phyloP scores from a whole-genome alignment of 2,888 invertebrate species.

The Pseudeuparius sepicola region DNA sequence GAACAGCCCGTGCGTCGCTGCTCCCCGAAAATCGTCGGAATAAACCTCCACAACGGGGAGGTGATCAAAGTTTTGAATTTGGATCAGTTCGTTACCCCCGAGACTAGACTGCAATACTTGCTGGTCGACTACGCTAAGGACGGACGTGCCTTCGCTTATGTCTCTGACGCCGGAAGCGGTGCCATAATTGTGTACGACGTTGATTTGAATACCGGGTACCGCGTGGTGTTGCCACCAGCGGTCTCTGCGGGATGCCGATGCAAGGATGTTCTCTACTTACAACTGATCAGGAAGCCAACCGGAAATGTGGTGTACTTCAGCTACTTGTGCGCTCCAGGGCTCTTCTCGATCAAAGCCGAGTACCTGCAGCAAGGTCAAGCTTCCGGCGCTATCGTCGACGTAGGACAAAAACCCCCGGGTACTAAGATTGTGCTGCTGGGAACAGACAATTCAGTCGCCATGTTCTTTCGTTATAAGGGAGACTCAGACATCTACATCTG shows the following conservation, averaged over 20 bases:
- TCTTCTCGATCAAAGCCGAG: slow-evolving; percentile 48
- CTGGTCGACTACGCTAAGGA: slow-evolving; percentile 47
- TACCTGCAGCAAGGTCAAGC: slow-evolving; percentile 45
- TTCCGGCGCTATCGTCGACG: slow-evolving; percentile 46
- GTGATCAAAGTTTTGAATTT: slow-evolving; percentile 50
- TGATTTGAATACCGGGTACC: slow-evolving; percentile 41
- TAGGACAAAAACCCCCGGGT: slow-evolving; percentile 42
- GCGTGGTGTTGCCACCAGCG: slow-evolving; percentile 47
- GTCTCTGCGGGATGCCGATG: slow-evolving; percentile 29
- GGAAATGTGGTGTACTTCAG: slow-evolving; percentile 46
- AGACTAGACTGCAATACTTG: slow-evolving; percentile 49
- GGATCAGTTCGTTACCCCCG: slow-evolving; percentile 40
- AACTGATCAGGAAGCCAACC: slow-evolving; percentile 42
- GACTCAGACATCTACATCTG: slow-evolving; percentile 53
- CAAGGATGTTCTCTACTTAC: slow-evolving; percentile 50
- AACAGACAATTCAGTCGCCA: slow-evolving; percentile 47
- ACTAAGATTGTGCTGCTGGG: slow-evolving; percentile 48
- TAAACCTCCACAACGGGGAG: slow-evolving; percentile 47
- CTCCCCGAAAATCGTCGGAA: slow-evolving; percentile 50
- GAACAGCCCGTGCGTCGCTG: slow-evolving; percentile 48
- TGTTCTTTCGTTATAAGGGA: slow-evolving; percentile 54
- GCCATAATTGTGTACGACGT: slow-evolving; percentile 46
- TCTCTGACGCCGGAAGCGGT: slow-evolving; percentile 42
- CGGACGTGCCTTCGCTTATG: slow-evolving; percentile 41
- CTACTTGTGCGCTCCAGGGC: slow-evolving; percentile 45